Base-by-base conservation (phyloP, 1,140 invertebrate genomes). In the Brachionus calyciflorus region DNA sequence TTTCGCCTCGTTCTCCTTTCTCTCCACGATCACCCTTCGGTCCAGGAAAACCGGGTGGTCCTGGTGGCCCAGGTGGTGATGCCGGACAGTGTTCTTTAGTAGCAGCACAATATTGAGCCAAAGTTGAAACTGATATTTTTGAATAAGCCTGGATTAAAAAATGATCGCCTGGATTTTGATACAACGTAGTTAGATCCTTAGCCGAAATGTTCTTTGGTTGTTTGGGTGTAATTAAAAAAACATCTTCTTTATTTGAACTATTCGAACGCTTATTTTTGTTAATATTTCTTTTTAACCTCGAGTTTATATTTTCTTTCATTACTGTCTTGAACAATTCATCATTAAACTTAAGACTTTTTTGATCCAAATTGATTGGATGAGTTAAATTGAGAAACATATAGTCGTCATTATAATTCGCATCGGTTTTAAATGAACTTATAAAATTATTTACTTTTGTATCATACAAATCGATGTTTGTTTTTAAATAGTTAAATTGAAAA, bases 141-240 rank as follows among this genome's bases (percentile, higher is more conserved):
- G 69, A 51, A 30, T 73, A 73, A 37, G 69, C 69, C n/a, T 73
- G 69, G 12, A 73, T 73, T 33, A 51, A 73, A 55, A 73, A 73
- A 30, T 73, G 69, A 49, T 73, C 69, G 10, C 51, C 69, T 10
- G 69, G 69, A 19, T 73, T 51, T 4, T 17, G 37, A 24, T 44
- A 30, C 7, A 46, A 3, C 2, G n/a, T 14, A 46, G 60, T 26
- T 26, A 44, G 21, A 12, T 65, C 60, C 30, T 65, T 65, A n/a
- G 26, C 17, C 10, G 60, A 65, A 1, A 65, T 12, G 44, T 65
- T 65, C 30, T n/a, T 44, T 10, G 60, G 40, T 12, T 65, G 60
- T 41, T 65, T 65, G 40, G 60, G 60, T 24, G 60, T 65, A 2
- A 65, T 41, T 26, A 65, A 44, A 65, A 65, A 65, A 9, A 65